Conservation (phyloP, 2,888 invertebrate species). For the Epistrophella euchroma region DNA sequence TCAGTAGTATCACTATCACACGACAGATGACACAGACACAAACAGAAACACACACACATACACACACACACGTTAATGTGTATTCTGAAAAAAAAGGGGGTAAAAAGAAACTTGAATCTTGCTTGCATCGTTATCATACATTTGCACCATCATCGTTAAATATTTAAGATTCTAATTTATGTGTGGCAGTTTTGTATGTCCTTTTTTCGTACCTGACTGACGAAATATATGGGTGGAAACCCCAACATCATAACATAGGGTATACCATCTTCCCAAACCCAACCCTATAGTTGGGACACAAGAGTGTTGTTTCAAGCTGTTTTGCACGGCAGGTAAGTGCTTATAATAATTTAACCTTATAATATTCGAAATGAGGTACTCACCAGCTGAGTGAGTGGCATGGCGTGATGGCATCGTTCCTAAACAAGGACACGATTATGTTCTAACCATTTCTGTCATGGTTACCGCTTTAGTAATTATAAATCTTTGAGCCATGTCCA, state of each 20-base stretch:
- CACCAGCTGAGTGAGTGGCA: conserved; percentile 54
- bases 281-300: background rate
- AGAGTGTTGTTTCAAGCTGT: conserved; percentile 70
- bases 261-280: background rate
- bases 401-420: background rate
- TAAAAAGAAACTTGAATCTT: conserved; percentile 53
- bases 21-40: background rate
- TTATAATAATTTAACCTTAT: conserved; percentile 75
- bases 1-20: background rate
- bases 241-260: background rate
- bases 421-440: conserved; percentile 45
- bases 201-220: conserved; percentile 40
- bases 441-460: conserved; percentile 9
- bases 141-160: conserved; percentile 74
- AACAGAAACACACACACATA: background rate
- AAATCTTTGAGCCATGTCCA: too few species aligned
- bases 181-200: conserved; percentile 65
- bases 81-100: background rate
- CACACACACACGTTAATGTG: background rate
- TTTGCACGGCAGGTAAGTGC: conserved; percentile 75
- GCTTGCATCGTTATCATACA: conserved; percentile 73
- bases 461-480: conserved; percentile 1
- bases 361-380: conserved; percentile 73
- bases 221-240: conserved; percentile 22
- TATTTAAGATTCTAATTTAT: conserved; percentile 75